A percentile compares a stretch with the other conserved stretches of the same genome.
Evolutionary conservation across 2,797 vertebrate genomes (phyloP).

Genomic region (Falco rusticolus): DNA sequence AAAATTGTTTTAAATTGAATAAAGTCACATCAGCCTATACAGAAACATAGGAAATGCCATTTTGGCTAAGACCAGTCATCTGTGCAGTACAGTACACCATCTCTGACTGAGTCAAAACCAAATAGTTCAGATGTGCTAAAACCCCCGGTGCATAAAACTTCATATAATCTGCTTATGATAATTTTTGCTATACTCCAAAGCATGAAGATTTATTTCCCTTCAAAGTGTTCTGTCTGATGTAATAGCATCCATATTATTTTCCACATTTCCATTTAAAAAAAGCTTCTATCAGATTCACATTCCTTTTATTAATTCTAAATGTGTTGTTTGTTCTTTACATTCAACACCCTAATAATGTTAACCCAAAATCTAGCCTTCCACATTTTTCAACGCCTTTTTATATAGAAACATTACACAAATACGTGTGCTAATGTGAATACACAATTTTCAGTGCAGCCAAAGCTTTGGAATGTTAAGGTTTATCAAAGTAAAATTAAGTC

Average conservation of each 20-base stretch:
- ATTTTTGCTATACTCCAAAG: not conserved
- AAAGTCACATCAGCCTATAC: not conserved
- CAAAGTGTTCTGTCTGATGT: not conserved
- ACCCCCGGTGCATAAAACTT: not conserved
- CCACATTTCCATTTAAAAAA: not conserved
- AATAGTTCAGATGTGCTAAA: not conserved
- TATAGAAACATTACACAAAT: not conserved
- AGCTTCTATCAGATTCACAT: not conserved
- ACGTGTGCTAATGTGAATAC: not conserved
- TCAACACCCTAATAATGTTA: not conserved
- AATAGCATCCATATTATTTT: not conserved
- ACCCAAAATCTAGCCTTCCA: not conserved
- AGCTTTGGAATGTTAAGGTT: not conserved
- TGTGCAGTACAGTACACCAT: not conserved
- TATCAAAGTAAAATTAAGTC: not conserved
- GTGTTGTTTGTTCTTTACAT: not conserved
- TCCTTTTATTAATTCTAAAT: not conserved
- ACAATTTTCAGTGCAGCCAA: not conserved
- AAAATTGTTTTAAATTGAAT: not conserved
- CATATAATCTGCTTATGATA: not conserved
- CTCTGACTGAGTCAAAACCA: not conserved
- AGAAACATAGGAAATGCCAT: not conserved
- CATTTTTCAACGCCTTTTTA: not conserved
- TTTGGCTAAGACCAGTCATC: not conserved
- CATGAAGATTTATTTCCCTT: not conserved